Conservation (phyloP, 2,888 invertebrate species). For the Prosapia bicincta region DNA sequence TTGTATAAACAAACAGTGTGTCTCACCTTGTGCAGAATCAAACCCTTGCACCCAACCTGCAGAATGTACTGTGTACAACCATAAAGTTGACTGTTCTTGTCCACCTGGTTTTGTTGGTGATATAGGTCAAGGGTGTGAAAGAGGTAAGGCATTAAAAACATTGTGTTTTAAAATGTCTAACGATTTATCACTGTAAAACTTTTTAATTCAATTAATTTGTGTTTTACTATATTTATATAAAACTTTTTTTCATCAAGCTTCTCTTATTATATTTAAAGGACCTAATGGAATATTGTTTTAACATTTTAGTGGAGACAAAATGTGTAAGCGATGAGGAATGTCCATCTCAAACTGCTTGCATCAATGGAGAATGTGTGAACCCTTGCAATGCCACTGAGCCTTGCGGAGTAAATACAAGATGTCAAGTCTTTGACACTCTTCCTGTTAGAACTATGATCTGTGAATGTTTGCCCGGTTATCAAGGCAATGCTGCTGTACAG, state of each 20-base stretch:
- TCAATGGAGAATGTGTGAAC: conserved; percentile 76
- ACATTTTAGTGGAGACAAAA: conserved; percentile 51
- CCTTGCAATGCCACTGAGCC: conserved; percentile 76
- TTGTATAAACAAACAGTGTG: conserved; percentile 77
- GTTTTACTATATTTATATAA: no score
- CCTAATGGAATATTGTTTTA: no score
- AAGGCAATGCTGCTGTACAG: conserved; percentile 80
- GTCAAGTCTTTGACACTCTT: conserved; percentile 73
- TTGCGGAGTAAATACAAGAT: conserved; percentile 76
- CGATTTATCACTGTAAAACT: no score
- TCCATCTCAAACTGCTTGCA: conserved; percentile 77
- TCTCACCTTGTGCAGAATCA: conserved; percentile 65
- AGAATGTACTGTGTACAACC: conserved; percentile 71
- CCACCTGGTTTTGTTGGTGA: conserved; percentile 70
- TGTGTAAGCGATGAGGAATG: conserved; percentile 80
- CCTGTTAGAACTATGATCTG: conserved; percentile 88
- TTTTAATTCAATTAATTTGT: no score
- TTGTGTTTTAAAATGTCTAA: neutral
- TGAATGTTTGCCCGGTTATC: conserved; percentile 79
- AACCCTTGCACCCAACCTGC: conserved; percentile 70
- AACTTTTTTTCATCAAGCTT: no score
- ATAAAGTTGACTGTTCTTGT: conserved; percentile 76
- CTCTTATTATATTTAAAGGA: no score
- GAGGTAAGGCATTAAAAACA: conserved; percentile 44
- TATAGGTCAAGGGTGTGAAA: conserved; percentile 58